Base-by-base conservation (phyloP, 2,888 invertebrate species). In the Eurois occulta region DNA sequence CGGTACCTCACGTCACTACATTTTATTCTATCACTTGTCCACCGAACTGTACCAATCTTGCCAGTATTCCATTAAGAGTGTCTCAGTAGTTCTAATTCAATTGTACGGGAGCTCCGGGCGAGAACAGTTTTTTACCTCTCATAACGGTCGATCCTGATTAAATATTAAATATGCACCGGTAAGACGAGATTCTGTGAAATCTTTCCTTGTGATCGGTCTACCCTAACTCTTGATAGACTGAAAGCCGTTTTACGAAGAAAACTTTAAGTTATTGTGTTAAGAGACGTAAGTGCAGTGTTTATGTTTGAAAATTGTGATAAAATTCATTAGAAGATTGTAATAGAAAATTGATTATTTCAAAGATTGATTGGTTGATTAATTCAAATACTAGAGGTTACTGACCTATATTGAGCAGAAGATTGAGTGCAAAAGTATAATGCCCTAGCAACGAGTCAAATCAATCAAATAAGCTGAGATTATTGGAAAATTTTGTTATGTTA, bases 71-170 rank as follows among this genome's bases (percentile, higher is more conserved):
- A 88, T 86, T 88, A 85, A 24, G 46, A 80, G 79, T 80, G 82
- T 81, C 86, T 86, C 72, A 72, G 87, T 52, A 71, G 71, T 35
- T 58, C 78, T 88, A 89, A 88, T 89, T 88, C 88, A 88, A 88
- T 88, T 89, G 83, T 76, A 67, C 77, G 58, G 66, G 75, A 68
- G 83, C 84, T 71, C 55, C 76, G 76, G 74, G 24, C 77, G 67
- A 70, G 80, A 46, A 52, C 69, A 77, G 70, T 87, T 79, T 86
- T 82, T 83, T 78, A 81, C 72, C 65, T 58, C 28, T 48, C 67
- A 35, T 65, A 43, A 76, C 32, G 68, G 69, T 72, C 28, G 48
- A 67, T 32, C 68, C 35, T 77, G 67, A 80, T 82, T 77, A 79
- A 76, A 77, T 78, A 81, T 87, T 84, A 78, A 87, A 86, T 68